These are phyloP conservation scores for Tamias sibiricus DNA, from an alignment of 2,113 vertebrate genomes.

Conservation along the genomic window DNA sequence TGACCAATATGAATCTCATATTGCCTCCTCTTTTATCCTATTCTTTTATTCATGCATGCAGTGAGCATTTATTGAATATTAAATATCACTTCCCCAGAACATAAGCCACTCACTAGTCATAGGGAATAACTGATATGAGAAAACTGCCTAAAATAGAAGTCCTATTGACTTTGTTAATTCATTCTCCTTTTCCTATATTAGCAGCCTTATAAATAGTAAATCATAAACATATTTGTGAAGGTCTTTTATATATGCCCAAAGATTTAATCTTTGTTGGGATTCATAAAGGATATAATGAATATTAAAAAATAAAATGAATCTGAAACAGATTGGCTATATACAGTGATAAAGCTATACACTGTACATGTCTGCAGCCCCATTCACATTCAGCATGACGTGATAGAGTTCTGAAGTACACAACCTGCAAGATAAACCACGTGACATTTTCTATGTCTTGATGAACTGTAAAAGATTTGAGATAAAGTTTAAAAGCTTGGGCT, in stretches of 20 bases:
- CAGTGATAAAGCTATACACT: background rate
- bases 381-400: background rate
- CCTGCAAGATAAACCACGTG: background rate
- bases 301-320: background rate
- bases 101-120: background rate
- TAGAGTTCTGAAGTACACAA: background rate
- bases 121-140: background rate
- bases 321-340: background rate
- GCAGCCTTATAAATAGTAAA: background rate
- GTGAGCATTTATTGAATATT: background rate
- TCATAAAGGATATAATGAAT: background rate
- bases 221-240: slow-evolving; percentile 1
- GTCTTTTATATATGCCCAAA: background rate
- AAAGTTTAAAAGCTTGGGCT: background rate
- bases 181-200: background rate
- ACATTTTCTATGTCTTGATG: background rate
- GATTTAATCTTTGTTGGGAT: background rate
- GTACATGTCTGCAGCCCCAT: background rate
- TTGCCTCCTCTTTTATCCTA: background rate
- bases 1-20: background rate
- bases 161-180: background rate
- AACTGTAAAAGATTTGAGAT: slow-evolving; percentile 6
- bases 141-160: background rate
- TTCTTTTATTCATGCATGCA: background rate
- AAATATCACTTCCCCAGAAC: background rate